Base-by-base conservation (phyloP, 2,113 vertebrate genomes). In the Nematolebias whitei region DNA sequence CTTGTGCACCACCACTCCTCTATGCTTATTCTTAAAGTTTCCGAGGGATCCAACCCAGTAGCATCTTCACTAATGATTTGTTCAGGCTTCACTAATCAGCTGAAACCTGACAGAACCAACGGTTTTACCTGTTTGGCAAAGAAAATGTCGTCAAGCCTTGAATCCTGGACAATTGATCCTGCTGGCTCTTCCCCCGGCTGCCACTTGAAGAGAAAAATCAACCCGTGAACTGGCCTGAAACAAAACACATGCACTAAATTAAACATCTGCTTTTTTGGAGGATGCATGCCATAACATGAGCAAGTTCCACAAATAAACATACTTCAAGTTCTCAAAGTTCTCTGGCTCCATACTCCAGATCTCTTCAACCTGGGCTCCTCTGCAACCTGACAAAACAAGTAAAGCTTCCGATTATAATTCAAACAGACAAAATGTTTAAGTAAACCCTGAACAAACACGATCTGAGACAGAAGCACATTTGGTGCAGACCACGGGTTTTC, bases 171-270 rank as follows among this genome's bases (percentile, higher is more conserved):
- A 71, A 99, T 95, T 49, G 97, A 98, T 51, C 98, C 98, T 1
- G 96, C 96, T 50, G 97, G 96, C 89, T 99, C 96, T 79, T 99
- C 97, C 68, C 97, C 98, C n/a, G 96, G 95, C 80, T 98, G 96
- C 98, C 98, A 99, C 85, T 99, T 99, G 90, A 98, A 99, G 52
- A 99, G 94, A 90, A 99, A 99, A 87, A 99, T 99, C 74, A 99
- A 85, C 19, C 96, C 98, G 68, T 99, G 98, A 70, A 99, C 97
- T 23, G 98, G 98, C 90, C 98, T 99, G 88, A 29, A 94, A 89
- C 16, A 55, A 3, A 68, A 29, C 6, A 57, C 1, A 63, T 18
- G 2, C 3, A 51, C 68, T 53, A 12, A 41, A 26, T 24, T 44
- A n/a, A 26, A 7, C 0, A 1, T 0, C 26, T 29, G 6, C 9